Conservation (phyloP, 2,113 vertebrate species). For the Microtus montanus region DNA sequence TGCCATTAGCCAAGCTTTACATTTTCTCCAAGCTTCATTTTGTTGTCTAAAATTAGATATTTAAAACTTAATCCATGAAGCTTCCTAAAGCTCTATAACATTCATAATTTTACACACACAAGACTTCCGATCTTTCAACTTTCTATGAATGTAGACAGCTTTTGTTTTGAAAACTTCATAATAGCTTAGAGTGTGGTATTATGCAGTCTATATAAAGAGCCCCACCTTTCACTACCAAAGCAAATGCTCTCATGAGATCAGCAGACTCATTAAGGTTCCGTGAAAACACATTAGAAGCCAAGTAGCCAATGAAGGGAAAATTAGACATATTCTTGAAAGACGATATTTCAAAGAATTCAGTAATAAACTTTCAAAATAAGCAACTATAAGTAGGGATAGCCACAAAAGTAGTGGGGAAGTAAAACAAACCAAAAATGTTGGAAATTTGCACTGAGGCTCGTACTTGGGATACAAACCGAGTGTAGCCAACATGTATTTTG, state of each 20-base stretch:
- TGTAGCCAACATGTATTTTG: background rate
- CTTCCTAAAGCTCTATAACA: conserved; percentile 32
- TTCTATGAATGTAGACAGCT: background rate
- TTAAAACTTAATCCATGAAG: conserved; percentile 25
- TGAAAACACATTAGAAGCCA: conserved; percentile 10
- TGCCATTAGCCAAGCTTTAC: background rate
- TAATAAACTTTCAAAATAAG: conserved; percentile 19
- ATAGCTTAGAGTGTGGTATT: background rate
- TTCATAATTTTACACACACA: conserved; percentile 32
- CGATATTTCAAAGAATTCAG: background rate
- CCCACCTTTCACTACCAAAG: background rate
- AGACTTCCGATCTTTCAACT: background rate
- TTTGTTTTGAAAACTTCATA: background rate
- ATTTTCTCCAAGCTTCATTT: conserved; percentile 13
- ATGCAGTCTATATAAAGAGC: background rate
- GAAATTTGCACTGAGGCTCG: conserved; percentile 17
- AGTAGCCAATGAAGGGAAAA: conserved; percentile 4
- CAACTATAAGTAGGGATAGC: background rate
- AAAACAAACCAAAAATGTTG: conserved; percentile 20
- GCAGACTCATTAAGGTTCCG: background rate
- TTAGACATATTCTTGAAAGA: background rate
- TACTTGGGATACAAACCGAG: conserved; percentile 11
- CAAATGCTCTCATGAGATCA: conserved; percentile 16
- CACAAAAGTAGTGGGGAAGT: conserved; percentile 24
- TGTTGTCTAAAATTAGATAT: conserved; percentile 32